Percentiles rank a stretch among this genome's conserved stretches.
Conservation (phyloP, 2,113 vertebrate genomes). For the Chaetorhynchus papuensis region DNA sequence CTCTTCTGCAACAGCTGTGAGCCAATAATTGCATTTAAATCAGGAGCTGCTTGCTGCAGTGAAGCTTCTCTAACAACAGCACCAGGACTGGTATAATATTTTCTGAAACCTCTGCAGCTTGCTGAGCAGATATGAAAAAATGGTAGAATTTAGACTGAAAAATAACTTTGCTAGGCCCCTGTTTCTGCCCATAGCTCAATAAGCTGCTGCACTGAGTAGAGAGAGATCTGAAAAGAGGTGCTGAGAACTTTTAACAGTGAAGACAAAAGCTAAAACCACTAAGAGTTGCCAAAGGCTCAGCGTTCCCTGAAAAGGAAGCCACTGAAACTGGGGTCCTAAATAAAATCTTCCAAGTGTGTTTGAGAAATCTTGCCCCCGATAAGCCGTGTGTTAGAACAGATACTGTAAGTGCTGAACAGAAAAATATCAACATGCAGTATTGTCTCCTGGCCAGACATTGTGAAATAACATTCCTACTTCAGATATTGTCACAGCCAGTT, state of each 20-base stretch:
- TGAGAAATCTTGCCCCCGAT: neutral
- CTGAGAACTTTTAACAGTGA: neutral
- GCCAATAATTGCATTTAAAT: neutral
- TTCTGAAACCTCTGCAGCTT: neutral
- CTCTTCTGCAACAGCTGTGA: neutral
- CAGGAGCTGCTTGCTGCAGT: neutral
- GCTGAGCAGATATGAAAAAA: neutral
- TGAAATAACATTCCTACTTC: slow-evolving; percentile 11
- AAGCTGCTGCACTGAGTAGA: neutral
- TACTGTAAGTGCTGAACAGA: neutral
- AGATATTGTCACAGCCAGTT: neutral
- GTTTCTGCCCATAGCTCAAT: neutral
- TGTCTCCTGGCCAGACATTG: neutral
- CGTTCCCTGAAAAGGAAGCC: neutral
- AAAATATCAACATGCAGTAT: neutral
- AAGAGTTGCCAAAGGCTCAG: neutral
- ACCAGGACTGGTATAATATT: neutral
- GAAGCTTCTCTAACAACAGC: neutral
- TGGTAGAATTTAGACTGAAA: neutral
- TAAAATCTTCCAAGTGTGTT: neutral
- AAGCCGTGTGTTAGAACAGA: neutral
- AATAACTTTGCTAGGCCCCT: neutral
- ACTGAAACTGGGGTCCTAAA: neutral
- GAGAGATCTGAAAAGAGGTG: neutral
- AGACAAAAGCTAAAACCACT: neutral